Evolutionary conservation across 2,113 vertebrate genomes (phyloP), one percentile per base, ranked within the genome.

Genomic region (Grammomys surdaster): DNA sequence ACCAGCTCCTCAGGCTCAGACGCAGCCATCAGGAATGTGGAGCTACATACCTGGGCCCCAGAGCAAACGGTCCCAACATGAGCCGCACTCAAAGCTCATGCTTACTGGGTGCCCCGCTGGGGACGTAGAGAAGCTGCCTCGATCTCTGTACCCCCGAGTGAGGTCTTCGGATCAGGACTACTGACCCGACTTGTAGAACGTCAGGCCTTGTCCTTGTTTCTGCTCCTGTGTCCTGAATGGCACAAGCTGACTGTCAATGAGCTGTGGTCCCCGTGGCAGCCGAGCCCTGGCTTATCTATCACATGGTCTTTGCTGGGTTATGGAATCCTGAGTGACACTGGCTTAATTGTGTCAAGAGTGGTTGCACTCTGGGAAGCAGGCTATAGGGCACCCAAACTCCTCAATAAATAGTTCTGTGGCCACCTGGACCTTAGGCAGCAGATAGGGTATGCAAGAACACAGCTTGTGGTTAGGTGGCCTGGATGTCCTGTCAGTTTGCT

Each of bases 351-450:
- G 28, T 20, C 12, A 20, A 36, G 43, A 4, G 31, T 1, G 51
- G 89, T 4, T 31, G 31, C 46, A 40, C 26, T 65, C 40, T 12
- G 40, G 85, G 82, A 70, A 81, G 31, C 43, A 4, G 3, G 24
- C 24, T 84, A 22, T 7, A 22, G 51, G 36, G 26, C 14, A 86
- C 43, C 22, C 20, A 8, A 24, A 33, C n/a, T 2, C 7, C 8
- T 3, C 36, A 54, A 12, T 26, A 19, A 16, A 31, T 17, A 48
- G 6, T 13, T 1, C 17, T 26, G 7, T 1, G 63, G 58, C 60
- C 43, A 28, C 19, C 0, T 87, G 0, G 0, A 28, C n/a, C 0
- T 87, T 0, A 1, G 58, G 22, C 1, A 14, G 58, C 8, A 0
- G 11, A 51, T 3, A 9, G 14, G 8, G 54, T 3, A 28, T 0